Evolutionary conservation across 2,113 vertebrate species (phyloP).

Genomic region (Mesitornis unicolor): DNA sequence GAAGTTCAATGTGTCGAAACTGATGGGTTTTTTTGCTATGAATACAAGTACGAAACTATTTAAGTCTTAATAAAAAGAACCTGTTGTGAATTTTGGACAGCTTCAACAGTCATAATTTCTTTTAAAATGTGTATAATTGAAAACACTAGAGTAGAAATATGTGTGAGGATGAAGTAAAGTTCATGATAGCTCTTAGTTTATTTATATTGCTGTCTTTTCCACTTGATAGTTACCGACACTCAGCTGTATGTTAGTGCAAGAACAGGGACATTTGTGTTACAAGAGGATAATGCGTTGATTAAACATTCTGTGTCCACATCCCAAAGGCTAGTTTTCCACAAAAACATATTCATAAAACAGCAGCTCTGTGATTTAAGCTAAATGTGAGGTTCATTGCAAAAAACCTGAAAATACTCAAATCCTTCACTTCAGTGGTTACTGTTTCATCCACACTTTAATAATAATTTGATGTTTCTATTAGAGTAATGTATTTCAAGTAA

Average conservation of each 20-base stretch:
- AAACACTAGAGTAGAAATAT: neutral
- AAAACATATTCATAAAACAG: neutral
- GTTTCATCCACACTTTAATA: neutral
- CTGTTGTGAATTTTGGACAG: neutral
- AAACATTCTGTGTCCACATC: neutral
- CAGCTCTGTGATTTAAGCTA: neutral
- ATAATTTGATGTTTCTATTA: neutral
- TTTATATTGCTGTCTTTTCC: neutral
- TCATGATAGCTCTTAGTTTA: neutral
- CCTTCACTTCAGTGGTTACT: neutral
- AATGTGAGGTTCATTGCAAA: neutral
- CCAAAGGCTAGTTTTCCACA: neutral
- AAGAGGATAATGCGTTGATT: neutral
- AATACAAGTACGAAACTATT: neutral
- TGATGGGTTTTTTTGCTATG: neutral
- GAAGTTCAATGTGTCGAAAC: neutral
- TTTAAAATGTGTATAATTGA: neutral
- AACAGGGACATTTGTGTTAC: neutral
- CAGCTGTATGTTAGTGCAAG: neutral
- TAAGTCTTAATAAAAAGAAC: neutral
- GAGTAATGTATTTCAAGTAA: neutral
- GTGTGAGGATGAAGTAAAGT: neutral
- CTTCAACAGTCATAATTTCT: neutral
- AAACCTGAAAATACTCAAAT: neutral
- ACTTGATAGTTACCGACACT: neutral